These are phyloP conservation scores for Potamilus streckersoni DNA, from an alignment of 1,140 invertebrate genomes.

Conservation along the genomic window DNA sequence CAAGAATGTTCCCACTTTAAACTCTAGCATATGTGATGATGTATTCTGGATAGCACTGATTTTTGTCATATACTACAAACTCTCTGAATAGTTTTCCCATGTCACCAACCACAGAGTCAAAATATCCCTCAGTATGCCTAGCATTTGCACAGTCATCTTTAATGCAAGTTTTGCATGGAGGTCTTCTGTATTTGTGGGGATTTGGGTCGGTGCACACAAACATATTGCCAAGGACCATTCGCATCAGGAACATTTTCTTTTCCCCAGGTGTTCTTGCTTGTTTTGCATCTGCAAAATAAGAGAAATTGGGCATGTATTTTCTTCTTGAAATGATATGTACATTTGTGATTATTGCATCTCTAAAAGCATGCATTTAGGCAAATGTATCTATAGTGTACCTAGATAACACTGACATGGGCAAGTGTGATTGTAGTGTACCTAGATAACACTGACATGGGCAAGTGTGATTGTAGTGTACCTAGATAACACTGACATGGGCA, in stretches of 20 bases:
- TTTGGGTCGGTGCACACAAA: constrained; percentile 22
- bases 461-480: too few species aligned
- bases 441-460: too few species aligned
- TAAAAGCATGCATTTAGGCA: too few species aligned
- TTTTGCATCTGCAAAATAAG: too few species aligned
- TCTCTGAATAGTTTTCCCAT: constrained; percentile 45
- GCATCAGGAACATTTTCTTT: constrained; percentile 40
- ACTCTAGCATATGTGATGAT: constrained; percentile 51
- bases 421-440: too few species aligned
- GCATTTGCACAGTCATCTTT: constrained; percentile 28
- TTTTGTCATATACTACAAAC: constrained; percentile 52
- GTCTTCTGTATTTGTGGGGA: constrained; percentile 15
- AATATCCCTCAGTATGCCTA: constrained; percentile 15
- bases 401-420: too few species aligned
- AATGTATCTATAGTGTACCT: too few species aligned
- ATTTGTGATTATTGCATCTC: too few species aligned
- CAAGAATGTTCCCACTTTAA: background rate
- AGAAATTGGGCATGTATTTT: too few species aligned
- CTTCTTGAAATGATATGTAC: too few species aligned
- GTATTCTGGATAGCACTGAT: constrained; percentile 53
- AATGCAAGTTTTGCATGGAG: constrained; percentile 34
- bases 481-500: too few species aligned
- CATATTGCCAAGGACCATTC: constrained; percentile 33
- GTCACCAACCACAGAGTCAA: constrained; percentile 49
- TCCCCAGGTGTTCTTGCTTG: constrained; percentile 2